Evolutionary conservation across 2,888 invertebrate genomes (phyloP).

Genomic region (Copidosoma aretas): DNA sequence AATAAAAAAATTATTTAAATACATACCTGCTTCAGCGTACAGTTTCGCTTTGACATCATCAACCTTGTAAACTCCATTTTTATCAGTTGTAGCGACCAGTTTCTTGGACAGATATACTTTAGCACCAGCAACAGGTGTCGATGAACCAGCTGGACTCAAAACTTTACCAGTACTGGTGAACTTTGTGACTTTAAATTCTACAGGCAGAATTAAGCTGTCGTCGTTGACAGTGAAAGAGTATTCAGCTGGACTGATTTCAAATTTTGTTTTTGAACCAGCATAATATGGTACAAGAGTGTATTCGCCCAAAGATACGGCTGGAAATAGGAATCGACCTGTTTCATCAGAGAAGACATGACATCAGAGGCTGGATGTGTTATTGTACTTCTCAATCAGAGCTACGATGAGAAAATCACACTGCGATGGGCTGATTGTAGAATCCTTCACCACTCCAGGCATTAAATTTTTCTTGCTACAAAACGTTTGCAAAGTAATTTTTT

Average conservation of each 20-base stretch:
- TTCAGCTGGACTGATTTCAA: conserved; percentile 78
- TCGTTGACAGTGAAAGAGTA: conserved; percentile 76
- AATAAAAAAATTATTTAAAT: not conserved
- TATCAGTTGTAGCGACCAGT: conserved; percentile 71
- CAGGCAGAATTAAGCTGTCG: conserved; percentile 64
- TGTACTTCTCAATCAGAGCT: too few relatives aligned
- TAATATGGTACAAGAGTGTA: conserved; percentile 79
- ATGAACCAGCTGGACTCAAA: conserved; percentile 57
- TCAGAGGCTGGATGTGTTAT: too few relatives aligned
- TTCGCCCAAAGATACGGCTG: conserved; percentile 80
- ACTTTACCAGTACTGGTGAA: conserved; percentile 84
- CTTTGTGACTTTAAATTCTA: conserved; percentile 74
- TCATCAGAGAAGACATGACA: conserved; percentile 78
- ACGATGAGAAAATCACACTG: too few relatives aligned
- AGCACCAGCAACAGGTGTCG: conserved; percentile 66
- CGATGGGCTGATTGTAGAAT: too few relatives aligned
- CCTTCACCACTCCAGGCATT: too few relatives aligned
- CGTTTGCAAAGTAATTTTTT: too few relatives aligned
- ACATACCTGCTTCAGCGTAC: conserved; percentile 71
- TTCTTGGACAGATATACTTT: conserved; percentile 75
- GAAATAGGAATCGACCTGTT: conserved; percentile 80
- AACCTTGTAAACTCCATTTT: conserved; percentile 77
- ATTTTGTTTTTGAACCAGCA: conserved; percentile 71
- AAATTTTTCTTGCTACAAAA: too few relatives aligned
- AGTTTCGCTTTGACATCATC: conserved; percentile 82